These are phyloP conservation scores for Fopius arisanus DNA, from an alignment of 1,140 invertebrate species.

Conservation along the genomic window DNA sequence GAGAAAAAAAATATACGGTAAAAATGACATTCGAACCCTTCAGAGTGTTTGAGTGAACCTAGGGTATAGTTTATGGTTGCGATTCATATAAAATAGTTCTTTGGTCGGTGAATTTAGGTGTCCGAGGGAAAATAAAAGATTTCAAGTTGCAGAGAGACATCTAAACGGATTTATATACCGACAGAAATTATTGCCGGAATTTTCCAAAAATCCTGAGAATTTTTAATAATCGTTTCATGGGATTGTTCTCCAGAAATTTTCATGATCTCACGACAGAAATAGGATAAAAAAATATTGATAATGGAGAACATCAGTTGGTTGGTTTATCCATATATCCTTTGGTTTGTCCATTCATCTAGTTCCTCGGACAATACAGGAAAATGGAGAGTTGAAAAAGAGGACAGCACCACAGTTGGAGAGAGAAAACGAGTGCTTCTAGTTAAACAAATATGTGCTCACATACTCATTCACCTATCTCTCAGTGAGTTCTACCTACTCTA, in stretches of 20 bases:
- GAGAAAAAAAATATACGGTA: not conserved
- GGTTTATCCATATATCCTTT: slow-evolving; percentile 51
- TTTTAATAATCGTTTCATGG: too few relatives aligned
- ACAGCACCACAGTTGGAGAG: slow-evolving; percentile 36
- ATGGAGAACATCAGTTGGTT: slow-evolving; percentile 38
- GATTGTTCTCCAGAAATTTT: too few relatives aligned
- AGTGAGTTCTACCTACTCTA: slow-evolving; percentile 47
- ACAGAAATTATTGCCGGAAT: too few relatives aligned
- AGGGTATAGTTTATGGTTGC: not conserved
- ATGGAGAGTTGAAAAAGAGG: not conserved
- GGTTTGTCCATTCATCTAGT: slow-evolving; percentile 23
- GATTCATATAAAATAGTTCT: not conserved
- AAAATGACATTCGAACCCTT: not conserved
- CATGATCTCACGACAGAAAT: not conserved
- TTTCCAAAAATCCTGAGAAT: too few relatives aligned
- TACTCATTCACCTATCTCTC: slow-evolving; percentile 63
- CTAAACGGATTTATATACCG: too few relatives aligned
- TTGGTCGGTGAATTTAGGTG: not conserved
- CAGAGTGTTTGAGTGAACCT: not conserved
- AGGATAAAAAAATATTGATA: not conserved
- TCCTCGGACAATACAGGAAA: not conserved
- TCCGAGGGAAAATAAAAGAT: not conserved
- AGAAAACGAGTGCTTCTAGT: slow-evolving; percentile 59
- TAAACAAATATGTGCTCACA: slow-evolving; percentile 65
- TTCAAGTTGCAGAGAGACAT: not conserved